phyloP scores from a whole-genome alignment of 2,113 vertebrate species.

The Mobula hypostoma region DNA sequence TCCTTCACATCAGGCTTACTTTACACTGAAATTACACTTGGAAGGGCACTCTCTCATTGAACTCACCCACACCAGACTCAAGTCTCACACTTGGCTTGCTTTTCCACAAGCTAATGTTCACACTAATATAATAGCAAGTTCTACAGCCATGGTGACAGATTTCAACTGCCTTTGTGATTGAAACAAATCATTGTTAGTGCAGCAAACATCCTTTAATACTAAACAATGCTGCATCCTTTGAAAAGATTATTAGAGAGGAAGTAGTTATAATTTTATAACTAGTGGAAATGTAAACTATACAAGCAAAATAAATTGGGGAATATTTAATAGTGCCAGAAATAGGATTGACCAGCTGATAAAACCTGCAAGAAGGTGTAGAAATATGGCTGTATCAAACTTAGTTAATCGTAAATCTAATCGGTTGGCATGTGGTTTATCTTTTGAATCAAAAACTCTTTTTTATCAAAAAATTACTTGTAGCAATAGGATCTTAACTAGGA shows the following conservation, averaged over 20 bases:
- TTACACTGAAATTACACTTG: background rate
- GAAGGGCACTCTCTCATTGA: background rate
- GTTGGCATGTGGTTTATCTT: constrained; percentile 8
- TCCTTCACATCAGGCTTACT: too few species aligned
- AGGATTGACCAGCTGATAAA: background rate
- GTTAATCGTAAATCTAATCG: background rate
- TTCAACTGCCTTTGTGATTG: background rate
- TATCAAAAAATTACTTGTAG: background rate
- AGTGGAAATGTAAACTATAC: background rate
- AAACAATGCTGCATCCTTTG: background rate
- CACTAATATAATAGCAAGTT: background rate
- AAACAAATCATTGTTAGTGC: background rate
- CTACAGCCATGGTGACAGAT: background rate
- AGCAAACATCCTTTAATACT: background rate
- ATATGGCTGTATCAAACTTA: background rate
- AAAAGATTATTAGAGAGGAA: background rate
- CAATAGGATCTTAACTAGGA: background rate
- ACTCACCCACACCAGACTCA: background rate
- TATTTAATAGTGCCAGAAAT: background rate
- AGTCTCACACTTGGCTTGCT: background rate
- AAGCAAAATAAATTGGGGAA: background rate
- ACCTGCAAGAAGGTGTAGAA: background rate
- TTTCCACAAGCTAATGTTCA: background rate
- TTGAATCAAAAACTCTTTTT: background rate
- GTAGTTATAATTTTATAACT: background rate